Evolutionary conservation across 2,888 invertebrate species (phyloP).

Genomic region (Parnassius smintheus): DNA sequence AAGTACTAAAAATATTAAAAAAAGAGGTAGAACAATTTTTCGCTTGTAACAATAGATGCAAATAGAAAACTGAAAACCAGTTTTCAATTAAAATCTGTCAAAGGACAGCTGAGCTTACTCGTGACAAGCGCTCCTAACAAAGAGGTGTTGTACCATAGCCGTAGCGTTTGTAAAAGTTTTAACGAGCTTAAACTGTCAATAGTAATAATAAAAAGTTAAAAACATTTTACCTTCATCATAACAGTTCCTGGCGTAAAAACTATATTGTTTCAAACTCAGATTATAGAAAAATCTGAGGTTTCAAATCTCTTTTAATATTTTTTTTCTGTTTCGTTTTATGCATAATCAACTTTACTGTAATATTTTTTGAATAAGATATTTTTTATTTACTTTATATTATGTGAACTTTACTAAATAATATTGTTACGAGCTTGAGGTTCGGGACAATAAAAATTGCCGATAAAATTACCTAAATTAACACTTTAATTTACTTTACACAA

Average conservation of each 20-base stretch:
- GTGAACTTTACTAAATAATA: too few relatives aligned
- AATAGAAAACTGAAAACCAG: slow-evolving; percentile 17
- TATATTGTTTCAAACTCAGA: background rate
- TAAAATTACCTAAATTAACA: too few relatives aligned
- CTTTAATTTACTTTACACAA: too few relatives aligned
- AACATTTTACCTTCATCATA: background rate
- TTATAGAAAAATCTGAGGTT: too few relatives aligned
- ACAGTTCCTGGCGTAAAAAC: background rate
- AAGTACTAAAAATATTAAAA: too few relatives aligned
- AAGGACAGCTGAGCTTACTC: slow-evolving; percentile 12
- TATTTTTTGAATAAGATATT: too few relatives aligned
- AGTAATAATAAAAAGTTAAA: slow-evolving; percentile 16
- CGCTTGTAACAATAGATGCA: background rate
- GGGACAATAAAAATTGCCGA: too few relatives aligned
- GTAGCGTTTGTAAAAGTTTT: slow-evolving; percentile 23
- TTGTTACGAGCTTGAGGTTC: too few relatives aligned
- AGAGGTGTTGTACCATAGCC: slow-evolving; percentile 10
- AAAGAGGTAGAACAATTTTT: background rate
- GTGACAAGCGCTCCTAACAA: slow-evolving; percentile 22
- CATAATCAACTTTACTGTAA: too few relatives aligned
- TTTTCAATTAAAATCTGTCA: slow-evolving; percentile 28
- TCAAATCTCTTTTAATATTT: too few relatives aligned
- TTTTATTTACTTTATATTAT: too few relatives aligned
- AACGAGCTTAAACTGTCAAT: slow-evolving; percentile 25
- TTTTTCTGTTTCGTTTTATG: too few relatives aligned